Conservation (phyloP, 2,797 vertebrate species). For the Varecia variegata region DNA sequence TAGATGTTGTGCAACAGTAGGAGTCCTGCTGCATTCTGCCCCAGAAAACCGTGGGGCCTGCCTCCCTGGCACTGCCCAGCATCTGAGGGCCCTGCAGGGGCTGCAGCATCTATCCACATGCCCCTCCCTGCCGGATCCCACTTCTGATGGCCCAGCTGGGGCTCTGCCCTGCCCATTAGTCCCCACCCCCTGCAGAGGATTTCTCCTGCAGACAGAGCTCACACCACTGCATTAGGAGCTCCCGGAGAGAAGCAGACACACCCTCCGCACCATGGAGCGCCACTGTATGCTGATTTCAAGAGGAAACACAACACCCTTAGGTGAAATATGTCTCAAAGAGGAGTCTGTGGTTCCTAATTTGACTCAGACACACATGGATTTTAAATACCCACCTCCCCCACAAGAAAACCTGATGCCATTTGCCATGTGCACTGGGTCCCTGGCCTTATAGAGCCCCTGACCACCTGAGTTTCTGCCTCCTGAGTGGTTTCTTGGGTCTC, state of each 20-base stretch:
- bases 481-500: neutral
- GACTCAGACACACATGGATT: neutral
- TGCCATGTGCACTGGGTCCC: too few species aligned
- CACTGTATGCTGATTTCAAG: neutral
- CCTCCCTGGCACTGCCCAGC: neutral
- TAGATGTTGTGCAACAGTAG: neutral
- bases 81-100: neutral
- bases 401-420: neutral
- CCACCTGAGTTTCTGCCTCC: neutral
- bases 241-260: neutral
- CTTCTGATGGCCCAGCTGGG: neutral
- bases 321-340: neutral
- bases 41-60: neutral
- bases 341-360: neutral
- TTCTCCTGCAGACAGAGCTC: neutral
- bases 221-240: neutral
- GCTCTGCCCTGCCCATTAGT: neutral
- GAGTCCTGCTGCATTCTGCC: neutral
- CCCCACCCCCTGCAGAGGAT: neutral
- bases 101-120: neutral
- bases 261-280: neutral
- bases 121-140: neutral
- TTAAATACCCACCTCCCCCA: neutral
- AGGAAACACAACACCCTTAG: neutral
- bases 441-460: neutral